A percentile compares a stretch with the other conserved stretches of the same genome.
Conservation (phyloP, 2,113 vertebrate genomes). For the Miniopterus natalensis region DNA sequence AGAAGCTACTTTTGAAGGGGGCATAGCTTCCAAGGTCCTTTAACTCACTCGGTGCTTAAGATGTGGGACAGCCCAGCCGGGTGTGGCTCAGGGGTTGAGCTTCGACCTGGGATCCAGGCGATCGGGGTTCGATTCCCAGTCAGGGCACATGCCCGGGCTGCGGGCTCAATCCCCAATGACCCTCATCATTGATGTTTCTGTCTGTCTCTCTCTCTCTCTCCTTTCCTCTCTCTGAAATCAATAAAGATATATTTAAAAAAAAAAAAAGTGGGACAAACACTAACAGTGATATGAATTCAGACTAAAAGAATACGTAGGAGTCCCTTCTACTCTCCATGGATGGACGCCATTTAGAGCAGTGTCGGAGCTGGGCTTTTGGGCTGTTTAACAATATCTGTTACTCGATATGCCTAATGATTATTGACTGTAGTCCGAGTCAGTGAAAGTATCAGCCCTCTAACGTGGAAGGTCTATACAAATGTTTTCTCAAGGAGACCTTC, state of each 20-base stretch:
- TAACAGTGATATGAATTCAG: background rate
- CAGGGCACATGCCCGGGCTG: too few species aligned
- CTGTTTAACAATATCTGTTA: background rate
- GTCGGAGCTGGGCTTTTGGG: background rate
- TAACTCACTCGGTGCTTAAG: constrained; percentile 28
- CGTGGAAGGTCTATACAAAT: background rate
- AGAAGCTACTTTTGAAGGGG: background rate
- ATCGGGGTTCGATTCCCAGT: too few species aligned
- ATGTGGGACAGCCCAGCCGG: too few species aligned
- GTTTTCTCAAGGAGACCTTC: background rate
- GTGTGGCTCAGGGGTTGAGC: too few species aligned
- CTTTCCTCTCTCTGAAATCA: too few species aligned
- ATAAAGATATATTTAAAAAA: too few species aligned
- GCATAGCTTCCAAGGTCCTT: background rate
- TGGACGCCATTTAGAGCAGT: too few species aligned
- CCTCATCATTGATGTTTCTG: too few species aligned
- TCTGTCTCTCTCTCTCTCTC: too few species aligned
- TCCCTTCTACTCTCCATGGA: background rate
- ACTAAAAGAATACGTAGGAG: background rate
- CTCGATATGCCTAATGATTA: background rate
- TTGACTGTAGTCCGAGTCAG: background rate
- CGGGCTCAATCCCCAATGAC: too few species aligned
- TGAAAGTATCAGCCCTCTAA: background rate
- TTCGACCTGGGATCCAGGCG: too few species aligned
- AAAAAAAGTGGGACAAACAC: background rate